Conservation (phyloP, 30 jellyfish, hydroid and myxozoan genomes). For the Haliclystus octoradiatus region DNA sequence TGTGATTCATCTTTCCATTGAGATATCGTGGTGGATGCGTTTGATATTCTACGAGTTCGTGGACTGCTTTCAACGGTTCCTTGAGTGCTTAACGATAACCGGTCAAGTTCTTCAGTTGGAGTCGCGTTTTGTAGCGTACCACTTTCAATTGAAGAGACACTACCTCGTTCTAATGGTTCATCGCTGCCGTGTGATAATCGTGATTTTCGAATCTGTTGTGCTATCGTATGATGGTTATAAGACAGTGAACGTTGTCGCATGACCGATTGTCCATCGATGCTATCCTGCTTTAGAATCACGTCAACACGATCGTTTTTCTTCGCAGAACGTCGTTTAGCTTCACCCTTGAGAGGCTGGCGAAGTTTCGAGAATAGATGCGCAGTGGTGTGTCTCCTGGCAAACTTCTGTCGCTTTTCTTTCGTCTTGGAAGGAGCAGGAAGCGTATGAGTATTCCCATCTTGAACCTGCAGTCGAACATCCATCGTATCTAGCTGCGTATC, state of each 20-base stretch:
- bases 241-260: background rate
- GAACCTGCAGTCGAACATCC: background rate
- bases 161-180: background rate
- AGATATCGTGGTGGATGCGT: background rate
- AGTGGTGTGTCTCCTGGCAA: background rate
- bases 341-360: background rate
- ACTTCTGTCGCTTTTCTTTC: background rate
- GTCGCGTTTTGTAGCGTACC: background rate
- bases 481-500: background rate
- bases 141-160: background rate
- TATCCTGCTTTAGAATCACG: background rate
- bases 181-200: background rate
- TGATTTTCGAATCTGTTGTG: background rate
- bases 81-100: background rate
- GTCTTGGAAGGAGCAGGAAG: background rate
- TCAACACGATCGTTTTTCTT: background rate
- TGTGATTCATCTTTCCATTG: background rate
- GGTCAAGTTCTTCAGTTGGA: background rate
- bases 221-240: background rate
- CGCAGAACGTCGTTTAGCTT: background rate
- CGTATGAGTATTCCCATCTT: background rate
- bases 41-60: background rate
- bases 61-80: background rate
- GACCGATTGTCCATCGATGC: background rate
- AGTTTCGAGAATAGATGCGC: constrained; percentile 1